These are phyloP conservation scores for Coremacera marginata DNA, from an alignment of 2,888 invertebrate species.

Conservation along the genomic window DNA sequence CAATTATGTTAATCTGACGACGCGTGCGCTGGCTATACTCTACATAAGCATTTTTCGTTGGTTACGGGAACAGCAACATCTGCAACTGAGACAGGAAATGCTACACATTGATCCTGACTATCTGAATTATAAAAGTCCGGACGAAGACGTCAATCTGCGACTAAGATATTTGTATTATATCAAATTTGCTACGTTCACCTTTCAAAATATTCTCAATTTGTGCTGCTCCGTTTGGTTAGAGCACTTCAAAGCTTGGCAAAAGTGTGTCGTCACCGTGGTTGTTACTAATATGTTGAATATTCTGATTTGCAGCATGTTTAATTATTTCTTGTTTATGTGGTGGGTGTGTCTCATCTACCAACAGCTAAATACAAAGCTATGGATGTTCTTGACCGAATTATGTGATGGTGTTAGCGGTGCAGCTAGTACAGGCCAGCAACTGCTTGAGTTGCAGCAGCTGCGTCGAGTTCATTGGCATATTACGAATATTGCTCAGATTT, in stretches of 20 bases:
- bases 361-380: not conserved
- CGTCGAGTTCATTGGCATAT: constrained; percentile 11
- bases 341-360: not conserved
- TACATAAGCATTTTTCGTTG: constrained; percentile 5
- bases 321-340: not conserved
- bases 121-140: not conserved
- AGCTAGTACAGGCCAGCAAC: too few relatives aligned
- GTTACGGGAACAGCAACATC: not conserved
- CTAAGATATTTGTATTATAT: not conserved
- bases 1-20: not conserved
- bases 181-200: not conserved
- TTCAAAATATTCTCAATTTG: not conserved
- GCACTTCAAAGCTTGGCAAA: not conserved
- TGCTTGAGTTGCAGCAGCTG: not conserved
- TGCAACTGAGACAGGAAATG: not conserved
- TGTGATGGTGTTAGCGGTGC: not conserved
- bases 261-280: not conserved
- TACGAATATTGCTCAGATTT: not conserved
- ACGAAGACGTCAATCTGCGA: not conserved
- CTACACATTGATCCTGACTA: not conserved
- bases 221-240: not conserved
- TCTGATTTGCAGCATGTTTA: not conserved
- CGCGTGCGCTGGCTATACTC: not conserved
- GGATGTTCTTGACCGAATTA: not conserved
- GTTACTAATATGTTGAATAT: not conserved